Base-by-base conservation (phyloP, 1,140 invertebrate genomes). In the Panagrolaimus sp. region DNA sequence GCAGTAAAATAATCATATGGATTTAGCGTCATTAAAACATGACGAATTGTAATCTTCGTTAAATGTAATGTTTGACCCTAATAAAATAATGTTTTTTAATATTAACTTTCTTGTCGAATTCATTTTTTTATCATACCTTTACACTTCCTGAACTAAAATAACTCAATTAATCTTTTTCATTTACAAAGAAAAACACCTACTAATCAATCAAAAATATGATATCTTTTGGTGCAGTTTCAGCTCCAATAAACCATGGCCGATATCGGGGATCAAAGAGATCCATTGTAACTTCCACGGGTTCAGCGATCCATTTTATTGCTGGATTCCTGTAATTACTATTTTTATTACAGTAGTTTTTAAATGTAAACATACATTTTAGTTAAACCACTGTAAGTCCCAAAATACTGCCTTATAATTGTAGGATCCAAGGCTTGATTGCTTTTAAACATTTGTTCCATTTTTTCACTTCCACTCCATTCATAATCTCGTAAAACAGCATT, bases 1-100 rank as follows among this genome's bases (percentile, higher is more conserved):
- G 76, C 74, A 31, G 51, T 61, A 44, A 76, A 74, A 42, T 65
- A 76, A 65, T 76, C 74, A 62, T 76, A 79, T 7, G 76, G 74
- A 44, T 68, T 53, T 23, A 76, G 53, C 25, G 74, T 78, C 11
- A 43, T 45, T 16, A 76, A 45, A 61, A 76, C 48, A 45, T 77
- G 46, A 61, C 61, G 43, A 31, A 75, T 25, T 45, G 25, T 9
- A 38, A 73, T 76, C 64, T 79, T 78, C 8, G 65, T 76, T 38
- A 76, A 66, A 53, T 76, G 74, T n/a, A 66, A 47, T 9, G 43
- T 74, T 61, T 72, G 67, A 16, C 74, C 74, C 64, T 38, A 38
- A 74, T 73, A n/a, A n/a, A n/a, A n/a, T n/a, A n/a, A n/a, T n/a
- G n/a, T n/a, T n/a, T n/a, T n/a, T n/a, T n/a, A n/a, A n/a, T n/a